Conservation (phyloP, 30 jellyfish, hydroid and myxozoan genomes). For the Pelagia noctiluca region DNA sequence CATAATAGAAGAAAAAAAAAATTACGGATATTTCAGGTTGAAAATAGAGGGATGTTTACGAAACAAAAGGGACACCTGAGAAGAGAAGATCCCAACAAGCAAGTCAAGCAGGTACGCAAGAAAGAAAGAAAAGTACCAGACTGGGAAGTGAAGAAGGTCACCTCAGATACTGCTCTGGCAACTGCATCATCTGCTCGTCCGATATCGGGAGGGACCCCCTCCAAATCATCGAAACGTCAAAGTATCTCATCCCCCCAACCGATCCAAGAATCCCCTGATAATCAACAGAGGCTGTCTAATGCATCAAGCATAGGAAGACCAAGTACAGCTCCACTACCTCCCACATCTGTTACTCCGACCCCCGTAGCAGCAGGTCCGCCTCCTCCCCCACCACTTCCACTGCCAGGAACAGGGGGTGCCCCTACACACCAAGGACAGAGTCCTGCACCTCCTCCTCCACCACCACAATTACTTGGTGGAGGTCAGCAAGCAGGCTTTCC, state of each 20-base stretch:
- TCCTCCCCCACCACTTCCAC: slow-evolving; percentile 78
- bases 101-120: slow-evolving; percentile 56
- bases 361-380: slow-evolving; percentile 26
- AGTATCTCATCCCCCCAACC: neutral
- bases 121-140: slow-evolving; percentile 59
- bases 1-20: too few species aligned
- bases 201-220: neutral
- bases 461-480: slow-evolving; percentile 41
- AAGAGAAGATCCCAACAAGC: slow-evolving; percentile 10
- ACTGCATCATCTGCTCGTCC: slow-evolving; percentile 23
- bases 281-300: slow-evolving; percentile 56
- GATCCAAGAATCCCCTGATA: slow-evolving; percentile 48
- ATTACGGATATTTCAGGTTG: too few species aligned
- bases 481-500: slow-evolving; percentile 34
- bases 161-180: slow-evolving; percentile 5
- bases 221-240: slow-evolving; percentile 15
- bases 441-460: slow-evolving; percentile 79
- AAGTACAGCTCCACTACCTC: slow-evolving; percentile 94
- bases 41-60: too few species aligned
- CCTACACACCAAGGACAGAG: slow-evolving; percentile 44
- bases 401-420: slow-evolving; percentile 33
- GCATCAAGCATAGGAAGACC: slow-evolving; percentile 92
- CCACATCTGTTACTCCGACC: slow-evolving; percentile 75
- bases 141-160: slow-evolving; percentile 62
- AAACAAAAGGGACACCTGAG: too few species aligned